Base-by-base conservation (phyloP, 2,797 vertebrate genomes). In the Pipistrellus kuhlii region DNA sequence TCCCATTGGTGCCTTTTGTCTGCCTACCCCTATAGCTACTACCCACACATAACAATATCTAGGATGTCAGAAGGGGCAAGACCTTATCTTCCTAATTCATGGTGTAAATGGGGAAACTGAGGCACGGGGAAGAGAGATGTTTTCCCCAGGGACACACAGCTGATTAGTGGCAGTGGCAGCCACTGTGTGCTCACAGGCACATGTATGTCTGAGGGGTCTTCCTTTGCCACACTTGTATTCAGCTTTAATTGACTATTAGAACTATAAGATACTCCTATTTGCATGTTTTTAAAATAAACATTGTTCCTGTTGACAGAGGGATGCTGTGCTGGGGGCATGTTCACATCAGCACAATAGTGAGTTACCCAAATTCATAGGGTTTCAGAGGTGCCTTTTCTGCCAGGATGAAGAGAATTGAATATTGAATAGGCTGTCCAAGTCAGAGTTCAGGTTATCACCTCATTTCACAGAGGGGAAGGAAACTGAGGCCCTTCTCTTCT, bases 401-500 rank as follows among this genome's bases (percentile, higher is more conserved):
- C 55, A 32, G 3, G 30, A 38, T 71, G 18, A 30, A 77, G 69
- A 62, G 25, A 38, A 4, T 3, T 85, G 66, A 69, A 32, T 84
- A 59, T 3, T n/a, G 23, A 64, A 23, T 35, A 66, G 17, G 5
- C 62, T 13, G 1, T 18, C 41, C 85, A 82, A 8, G 27, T 44
- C 55, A 11, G 32, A 23, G 44, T 84, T 23, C 35, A 66, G 30
- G 30, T 68, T 76, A 35, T n/a, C 25, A 14, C 44, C 41, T 69
- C 75, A 51, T 59, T 92, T 85, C 90, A 51, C 44, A 44, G 64
- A 91, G 5, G 66, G 81, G 23, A 91, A 71, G 85, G 51, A 84
- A 71, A 48, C 81, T 53, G 72, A 41, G 44, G 30, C n/a, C 46
- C 62, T 82, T 96, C 62, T 20, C 8, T 82, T 76, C 73, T 94